phyloP scores from a whole-genome alignment of 2,113 vertebrate species.

The Thamnophis sirtalis region DNA sequence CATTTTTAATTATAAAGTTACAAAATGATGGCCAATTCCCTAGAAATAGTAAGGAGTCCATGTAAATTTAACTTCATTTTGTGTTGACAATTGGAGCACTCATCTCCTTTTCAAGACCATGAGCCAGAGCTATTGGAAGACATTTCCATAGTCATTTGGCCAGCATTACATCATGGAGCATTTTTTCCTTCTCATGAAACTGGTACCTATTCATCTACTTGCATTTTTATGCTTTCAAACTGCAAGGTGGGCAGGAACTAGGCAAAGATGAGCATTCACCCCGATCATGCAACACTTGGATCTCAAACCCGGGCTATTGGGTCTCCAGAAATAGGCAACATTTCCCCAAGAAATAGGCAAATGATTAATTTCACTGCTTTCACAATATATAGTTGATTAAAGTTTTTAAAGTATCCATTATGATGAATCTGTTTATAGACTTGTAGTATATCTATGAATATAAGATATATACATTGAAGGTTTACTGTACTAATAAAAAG shows the following conservation, averaged over 20 bases:
- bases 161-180: too few relatives aligned
- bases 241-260: too few relatives aligned
- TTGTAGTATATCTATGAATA: not conserved
- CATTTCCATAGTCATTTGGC: too few relatives aligned
- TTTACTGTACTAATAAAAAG: not conserved
- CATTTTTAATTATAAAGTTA: conserved; percentile 29
- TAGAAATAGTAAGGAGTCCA: conserved; percentile 15
- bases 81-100: too few relatives aligned
- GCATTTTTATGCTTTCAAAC: too few relatives aligned
- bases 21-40: not conserved
- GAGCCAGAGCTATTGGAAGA: too few relatives aligned
- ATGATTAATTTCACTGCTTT: not conserved
- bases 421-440: not conserved
- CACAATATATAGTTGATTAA: conserved; percentile 15
- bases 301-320: too few relatives aligned
- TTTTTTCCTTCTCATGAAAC: too few relatives aligned
- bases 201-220: too few relatives aligned
- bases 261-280: too few relatives aligned
- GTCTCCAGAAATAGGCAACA: not conserved
- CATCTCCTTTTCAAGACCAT: too few relatives aligned
- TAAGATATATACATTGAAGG: not conserved
- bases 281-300: not conserved
- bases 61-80: too few relatives aligned
- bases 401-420: conserved; percentile 19
- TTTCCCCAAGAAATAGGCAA: conserved; percentile 28